Base-by-base conservation (phyloP, 2,797 vertebrate genomes). In the Hyperoplus immaculatus region DNA sequence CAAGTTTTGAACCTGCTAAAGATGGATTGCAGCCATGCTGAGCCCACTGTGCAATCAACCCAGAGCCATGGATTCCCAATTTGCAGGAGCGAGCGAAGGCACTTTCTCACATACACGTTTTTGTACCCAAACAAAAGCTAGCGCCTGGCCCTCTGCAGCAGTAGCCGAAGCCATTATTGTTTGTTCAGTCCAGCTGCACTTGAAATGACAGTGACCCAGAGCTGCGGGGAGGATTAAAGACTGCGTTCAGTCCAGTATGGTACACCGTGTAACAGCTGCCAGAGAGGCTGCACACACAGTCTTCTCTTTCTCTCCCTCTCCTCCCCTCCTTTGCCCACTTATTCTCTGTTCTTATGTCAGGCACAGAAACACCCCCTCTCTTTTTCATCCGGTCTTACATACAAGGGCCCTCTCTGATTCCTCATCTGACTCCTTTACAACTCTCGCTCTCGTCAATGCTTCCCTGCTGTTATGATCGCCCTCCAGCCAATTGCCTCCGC, bases 151-250 rank as follows among this genome's bases (percentile, higher is more conserved):
- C 77, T 85, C 72, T 88, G 87, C 87, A 70, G 84, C 11, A 39
- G 0, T n/a, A 73, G 81, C 88, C 1, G 18, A 29, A 82, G 76
- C 69, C 75, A 76, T 83, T 79, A 79, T 84, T 88, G 84, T 90
- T 90, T 76, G 85, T 83, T 80, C 60, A 65, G 85, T 88, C 83
- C 89, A 87, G 85, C 88, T 91, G 87, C 85, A 88, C 86, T 93
- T 82, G 81, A 88, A 92, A 87, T 86, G 90, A 91, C 88, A 90
- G 85, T 43, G 60, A 90, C 80, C 82, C 86, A 54, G 82, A 83
- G 80, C 88, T 63, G 21, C 41, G 75, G 82, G 87, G 74, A 82
- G 90, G 88, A 92, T 92, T 85, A 91, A 79, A 86, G 75, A 77
- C 57, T 42, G 72, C 42, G 60, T 73, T 74, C 63, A 75, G 71